These are phyloP conservation scores for Pristionchus mayeri DNA, from an alignment of 2,888 invertebrate genomes.

Conservation along the genomic window DNA sequence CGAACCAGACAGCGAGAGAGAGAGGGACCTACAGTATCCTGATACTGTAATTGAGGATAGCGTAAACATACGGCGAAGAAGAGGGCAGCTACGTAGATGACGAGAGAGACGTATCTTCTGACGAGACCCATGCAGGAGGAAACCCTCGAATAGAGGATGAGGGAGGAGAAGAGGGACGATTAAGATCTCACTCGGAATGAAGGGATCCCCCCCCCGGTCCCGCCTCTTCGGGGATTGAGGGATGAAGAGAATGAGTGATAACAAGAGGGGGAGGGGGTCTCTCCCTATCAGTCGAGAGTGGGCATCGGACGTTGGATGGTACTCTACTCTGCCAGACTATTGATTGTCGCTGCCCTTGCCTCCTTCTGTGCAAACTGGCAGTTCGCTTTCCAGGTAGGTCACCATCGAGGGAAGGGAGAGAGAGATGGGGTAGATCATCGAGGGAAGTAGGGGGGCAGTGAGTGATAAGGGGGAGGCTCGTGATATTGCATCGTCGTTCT, in stretches of 20 bases:
- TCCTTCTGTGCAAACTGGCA: slow-evolving; percentile 75
- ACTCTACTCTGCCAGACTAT: slow-evolving; percentile 56
- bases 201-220: not conserved
- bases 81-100: slow-evolving; percentile 63
- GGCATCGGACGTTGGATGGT: slow-evolving; percentile 47
- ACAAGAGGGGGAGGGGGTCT: slow-evolving; percentile 19
- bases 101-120: not conserved
- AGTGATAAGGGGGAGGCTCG: not conserved
- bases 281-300: slow-evolving; percentile 18
- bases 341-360: slow-evolving; percentile 67
- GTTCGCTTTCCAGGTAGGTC: slow-evolving; percentile 73
- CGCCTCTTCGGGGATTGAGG: not conserved
- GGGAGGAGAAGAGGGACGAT: slow-evolving; percentile 11
- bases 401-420: not conserved
- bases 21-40: slow-evolving; percentile 72
- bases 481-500: not conserved
- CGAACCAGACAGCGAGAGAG: slow-evolving; percentile 72
- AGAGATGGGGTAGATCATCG: not conserved
- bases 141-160: slow-evolving; percentile 48
- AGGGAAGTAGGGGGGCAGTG: not conserved
- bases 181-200: not conserved
- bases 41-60: not conserved
- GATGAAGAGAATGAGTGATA: slow-evolving; percentile 32
- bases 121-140: slow-evolving; percentile 39
- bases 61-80: slow-evolving; percentile 36